Conservation (phyloP, 2,113 vertebrate species). For the Corythaixoides concolor region DNA sequence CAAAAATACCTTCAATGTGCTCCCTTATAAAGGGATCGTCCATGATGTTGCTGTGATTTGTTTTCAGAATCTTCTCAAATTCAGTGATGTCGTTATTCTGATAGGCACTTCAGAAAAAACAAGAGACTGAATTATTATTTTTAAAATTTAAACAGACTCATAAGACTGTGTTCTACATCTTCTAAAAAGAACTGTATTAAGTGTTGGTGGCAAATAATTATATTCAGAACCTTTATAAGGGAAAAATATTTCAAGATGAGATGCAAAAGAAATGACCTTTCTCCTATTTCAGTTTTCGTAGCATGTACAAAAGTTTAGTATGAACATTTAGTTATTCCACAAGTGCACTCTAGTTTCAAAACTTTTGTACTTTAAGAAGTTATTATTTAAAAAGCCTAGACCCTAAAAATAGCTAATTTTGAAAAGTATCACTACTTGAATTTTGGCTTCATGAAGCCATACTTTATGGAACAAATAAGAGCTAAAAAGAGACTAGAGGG, state of each 20-base stretch:
- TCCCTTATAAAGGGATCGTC: slow-evolving; percentile 98
- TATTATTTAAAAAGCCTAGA: not conserved
- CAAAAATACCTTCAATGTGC: slow-evolving; percentile 93
- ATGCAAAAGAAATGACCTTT: not conserved
- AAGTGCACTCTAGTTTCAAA: not conserved
- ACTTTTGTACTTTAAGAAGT: not conserved
- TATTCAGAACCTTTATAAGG: not conserved
- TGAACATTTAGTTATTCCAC: not conserved
- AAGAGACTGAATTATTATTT: not conserved
- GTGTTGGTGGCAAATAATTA: not conserved
- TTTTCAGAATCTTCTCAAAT: slow-evolving; percentile 99
- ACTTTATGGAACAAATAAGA: not conserved
- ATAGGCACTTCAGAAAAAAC: slow-evolving; percentile 87
- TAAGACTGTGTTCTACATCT: not conserved
- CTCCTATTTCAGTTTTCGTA: not conserved
- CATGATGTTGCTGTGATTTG: slow-evolving; percentile 99
- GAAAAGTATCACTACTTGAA: not conserved
- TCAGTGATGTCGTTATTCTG: slow-evolving; percentile 99
- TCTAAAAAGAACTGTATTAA: not conserved
- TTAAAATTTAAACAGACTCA: not conserved
- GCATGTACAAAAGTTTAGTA: not conserved
- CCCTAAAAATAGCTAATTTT: not conserved
- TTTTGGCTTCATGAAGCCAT: not conserved
- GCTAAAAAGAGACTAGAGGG: not conserved
- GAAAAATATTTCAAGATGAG: not conserved